Percentiles rank a stretch among this genome's conserved stretches.
These are phyloP conservation scores for Heliconius ismenius DNA, from an alignment of 2,888 invertebrate genomes.

Conservation along the genomic window DNA sequence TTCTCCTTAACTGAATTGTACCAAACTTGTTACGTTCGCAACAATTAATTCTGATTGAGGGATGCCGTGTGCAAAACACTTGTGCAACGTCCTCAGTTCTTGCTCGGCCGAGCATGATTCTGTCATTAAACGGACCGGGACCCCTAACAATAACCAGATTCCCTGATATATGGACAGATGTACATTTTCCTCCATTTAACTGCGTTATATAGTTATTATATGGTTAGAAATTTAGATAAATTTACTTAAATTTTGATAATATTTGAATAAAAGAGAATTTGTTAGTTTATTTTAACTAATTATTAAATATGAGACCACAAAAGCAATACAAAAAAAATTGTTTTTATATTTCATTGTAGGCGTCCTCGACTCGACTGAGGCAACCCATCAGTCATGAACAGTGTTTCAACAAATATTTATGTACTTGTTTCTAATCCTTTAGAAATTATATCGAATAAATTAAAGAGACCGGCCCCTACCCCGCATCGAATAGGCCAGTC, in stretches of 20 bases:
- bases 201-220: not conserved
- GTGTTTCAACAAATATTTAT: slow-evolving; percentile 39
- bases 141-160: slow-evolving; percentile 50
- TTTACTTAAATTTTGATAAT: too few species aligned
- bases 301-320: too few species aligned
- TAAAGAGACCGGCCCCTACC: slow-evolving; percentile 39
- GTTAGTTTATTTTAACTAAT: too few species aligned
- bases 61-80: slow-evolving; percentile 54
- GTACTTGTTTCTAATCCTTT: slow-evolving; percentile 33
- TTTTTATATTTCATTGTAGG: too few species aligned
- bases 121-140: slow-evolving; percentile 48
- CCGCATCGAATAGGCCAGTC: slow-evolving; percentile 42
- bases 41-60: slow-evolving; percentile 59
- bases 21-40: slow-evolving; percentile 35
- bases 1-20: slow-evolving; percentile 23
- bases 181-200: slow-evolving; percentile 8
- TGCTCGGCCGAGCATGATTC: slow-evolving; percentile 61
- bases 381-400: not conserved
- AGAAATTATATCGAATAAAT: slow-evolving; percentile 43
- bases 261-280: too few species aligned
- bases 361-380: not conserved
- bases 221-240: not conserved
- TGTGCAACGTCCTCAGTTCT: slow-evolving; percentile 54
- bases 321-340: too few species aligned
- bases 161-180: slow-evolving; percentile 17